Conservation (phyloP, 2,888 invertebrate species). For the Leptogaster cylindrica region DNA sequence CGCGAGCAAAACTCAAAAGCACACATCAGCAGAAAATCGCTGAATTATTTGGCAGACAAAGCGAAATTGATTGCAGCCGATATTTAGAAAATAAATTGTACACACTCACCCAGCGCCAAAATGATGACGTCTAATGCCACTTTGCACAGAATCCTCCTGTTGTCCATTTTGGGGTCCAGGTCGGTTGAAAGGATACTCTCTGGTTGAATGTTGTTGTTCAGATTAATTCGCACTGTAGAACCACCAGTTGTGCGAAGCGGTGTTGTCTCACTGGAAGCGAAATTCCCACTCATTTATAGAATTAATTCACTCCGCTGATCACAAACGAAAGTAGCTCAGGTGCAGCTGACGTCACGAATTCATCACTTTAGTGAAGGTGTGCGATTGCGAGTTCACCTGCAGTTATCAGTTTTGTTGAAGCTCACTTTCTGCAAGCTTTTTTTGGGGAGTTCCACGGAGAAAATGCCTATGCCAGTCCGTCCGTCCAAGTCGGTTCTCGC, state of each 20-base stretch:
- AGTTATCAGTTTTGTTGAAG: too few relatives aligned
- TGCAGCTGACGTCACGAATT: not conserved
- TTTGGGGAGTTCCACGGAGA: too few relatives aligned
- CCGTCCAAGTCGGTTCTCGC: too few relatives aligned
- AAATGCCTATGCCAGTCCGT: too few relatives aligned
- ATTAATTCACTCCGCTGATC: conserved; percentile 33
- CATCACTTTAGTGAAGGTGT: too few relatives aligned
- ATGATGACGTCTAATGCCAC: conserved; percentile 72
- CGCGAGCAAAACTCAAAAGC: conserved; percentile 6
- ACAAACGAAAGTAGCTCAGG: not conserved
- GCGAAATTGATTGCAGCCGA: too few relatives aligned
- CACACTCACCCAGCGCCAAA: conserved; percentile 74
- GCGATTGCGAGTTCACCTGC: too few relatives aligned
- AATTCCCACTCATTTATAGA: conserved; percentile 60
- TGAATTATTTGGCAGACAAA: too few relatives aligned
- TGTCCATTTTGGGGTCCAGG: conserved; percentile 10
- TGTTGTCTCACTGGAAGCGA: conserved; percentile 60
- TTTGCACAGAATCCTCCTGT: conserved; percentile 66
- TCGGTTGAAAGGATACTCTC: not conserved
- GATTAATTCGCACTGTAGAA: conserved; percentile 19
- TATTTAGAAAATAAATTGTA: too few relatives aligned
- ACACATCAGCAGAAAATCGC: too few relatives aligned
- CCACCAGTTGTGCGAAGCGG: conserved; percentile 58
- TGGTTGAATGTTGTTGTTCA: conserved; percentile 31
- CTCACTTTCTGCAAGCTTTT: too few relatives aligned